phyloP scores from a whole-genome alignment of 2,888 invertebrate species.

The Calephelis perditalis region DNA sequence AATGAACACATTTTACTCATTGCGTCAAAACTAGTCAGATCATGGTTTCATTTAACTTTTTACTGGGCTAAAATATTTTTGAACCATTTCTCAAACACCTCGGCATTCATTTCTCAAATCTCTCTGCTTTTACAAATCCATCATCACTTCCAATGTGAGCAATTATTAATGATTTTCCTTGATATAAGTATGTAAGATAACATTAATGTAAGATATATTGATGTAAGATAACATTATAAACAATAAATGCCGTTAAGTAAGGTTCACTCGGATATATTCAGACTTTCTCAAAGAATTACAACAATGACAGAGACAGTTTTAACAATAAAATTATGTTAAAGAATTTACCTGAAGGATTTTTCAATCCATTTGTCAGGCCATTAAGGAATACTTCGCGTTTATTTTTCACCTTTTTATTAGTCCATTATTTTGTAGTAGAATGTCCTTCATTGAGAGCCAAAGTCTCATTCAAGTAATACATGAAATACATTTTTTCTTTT shows the following conservation, averaged over 20 bases:
- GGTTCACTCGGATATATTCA: background rate
- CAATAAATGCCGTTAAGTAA: background rate
- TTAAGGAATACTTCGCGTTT: background rate
- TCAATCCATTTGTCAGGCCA: background rate
- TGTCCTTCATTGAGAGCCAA: background rate
- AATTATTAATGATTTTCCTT: background rate
- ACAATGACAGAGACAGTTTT: background rate
- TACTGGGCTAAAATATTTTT: background rate
- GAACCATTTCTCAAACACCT: background rate
- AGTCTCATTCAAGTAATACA: background rate
- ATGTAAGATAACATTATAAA: background rate
- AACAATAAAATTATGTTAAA: slow-evolving; percentile 5
- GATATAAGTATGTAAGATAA: background rate
- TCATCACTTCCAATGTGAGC: background rate
- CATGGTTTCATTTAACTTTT: too few species aligned
- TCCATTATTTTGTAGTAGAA: background rate
- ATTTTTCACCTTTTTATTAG: background rate
- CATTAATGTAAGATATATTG: too few species aligned
- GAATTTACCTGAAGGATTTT: background rate
- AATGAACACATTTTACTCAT: too few species aligned
- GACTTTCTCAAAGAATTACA: slow-evolving; percentile 4
- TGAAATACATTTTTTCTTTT: background rate
- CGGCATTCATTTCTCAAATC: background rate
- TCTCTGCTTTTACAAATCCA: background rate
- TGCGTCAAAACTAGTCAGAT: too few species aligned